A percentile compares a stretch with the other conserved stretches of the same genome.
phyloP scores from a whole-genome alignment of 2,113 vertebrate genomes.

The Hirundichthys speculiger region DNA sequence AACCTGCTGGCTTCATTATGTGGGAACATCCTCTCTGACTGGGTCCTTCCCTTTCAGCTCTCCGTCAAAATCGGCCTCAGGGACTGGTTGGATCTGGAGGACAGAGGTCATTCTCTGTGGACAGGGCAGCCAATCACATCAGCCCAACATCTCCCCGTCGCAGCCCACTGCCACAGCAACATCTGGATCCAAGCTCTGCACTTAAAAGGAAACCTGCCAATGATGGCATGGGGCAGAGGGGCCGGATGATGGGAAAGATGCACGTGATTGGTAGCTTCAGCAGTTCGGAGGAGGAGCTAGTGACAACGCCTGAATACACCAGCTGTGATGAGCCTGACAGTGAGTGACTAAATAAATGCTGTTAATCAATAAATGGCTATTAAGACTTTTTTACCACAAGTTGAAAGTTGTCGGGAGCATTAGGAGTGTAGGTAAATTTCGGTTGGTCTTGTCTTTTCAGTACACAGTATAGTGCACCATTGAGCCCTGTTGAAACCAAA shows the following conservation, averaged over 20 bases:
- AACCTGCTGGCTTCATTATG: background rate
- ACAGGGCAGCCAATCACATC: conserved; percentile 83
- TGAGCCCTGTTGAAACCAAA: no score
- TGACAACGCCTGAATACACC: conserved; percentile 88
- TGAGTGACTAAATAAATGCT: no score
- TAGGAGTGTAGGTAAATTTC: no score
- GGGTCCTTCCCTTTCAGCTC: conserved; percentile 15
- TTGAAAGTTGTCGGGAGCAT: no score
- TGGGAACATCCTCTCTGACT: background rate
- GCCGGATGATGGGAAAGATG: conserved; percentile 87
- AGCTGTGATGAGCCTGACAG: conserved; percentile 95
- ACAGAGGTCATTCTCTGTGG: conserved; percentile 89
- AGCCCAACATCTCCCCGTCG: conserved; percentile 88
- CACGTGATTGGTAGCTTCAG: conserved; percentile 90
- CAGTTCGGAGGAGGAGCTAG: conserved; percentile 93
- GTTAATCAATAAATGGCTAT: no score
- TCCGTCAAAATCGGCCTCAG: conserved; percentile 81
- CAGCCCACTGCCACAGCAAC: conserved; percentile 87
- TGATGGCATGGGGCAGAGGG: conserved; percentile 81
- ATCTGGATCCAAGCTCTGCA: conserved; percentile 88
- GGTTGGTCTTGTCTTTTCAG: no score
- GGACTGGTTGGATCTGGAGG: conserved; percentile 81
- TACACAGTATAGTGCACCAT: no score
- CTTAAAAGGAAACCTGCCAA: conserved; percentile 86
- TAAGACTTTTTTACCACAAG: no score